Percentiles rank a stretch among this genome's conserved stretches.
Conservation (phyloP, 2,888 invertebrate species). For the Stenichneumon culpator region DNA sequence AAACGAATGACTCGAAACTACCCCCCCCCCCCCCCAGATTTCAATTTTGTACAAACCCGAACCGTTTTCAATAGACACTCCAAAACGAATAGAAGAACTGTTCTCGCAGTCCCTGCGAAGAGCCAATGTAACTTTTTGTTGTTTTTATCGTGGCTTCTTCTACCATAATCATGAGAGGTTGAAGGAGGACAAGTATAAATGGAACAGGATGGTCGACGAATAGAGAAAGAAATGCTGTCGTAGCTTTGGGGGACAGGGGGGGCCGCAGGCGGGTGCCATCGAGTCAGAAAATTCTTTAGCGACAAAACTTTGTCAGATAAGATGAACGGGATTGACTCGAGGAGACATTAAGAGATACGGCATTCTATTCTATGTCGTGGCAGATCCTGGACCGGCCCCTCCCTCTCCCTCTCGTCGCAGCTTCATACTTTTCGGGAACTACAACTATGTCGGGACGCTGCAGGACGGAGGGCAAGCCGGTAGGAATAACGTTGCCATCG, state of each 20-base stretch:
- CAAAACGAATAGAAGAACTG: conserved; percentile 22
- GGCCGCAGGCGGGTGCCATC: background rate
- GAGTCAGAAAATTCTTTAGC: conserved; percentile 40
- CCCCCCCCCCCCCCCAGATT: too few species aligned
- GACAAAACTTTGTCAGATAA: conserved; percentile 58
- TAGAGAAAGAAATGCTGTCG: conserved; percentile 4
- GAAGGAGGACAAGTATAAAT: background rate
- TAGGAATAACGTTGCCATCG: conserved; percentile 26
- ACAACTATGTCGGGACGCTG: background rate
- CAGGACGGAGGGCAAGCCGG: background rate
- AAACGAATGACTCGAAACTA: too few species aligned
- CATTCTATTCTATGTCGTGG: conserved; percentile 21
- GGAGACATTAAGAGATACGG: conserved; percentile 45
- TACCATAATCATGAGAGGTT: conserved; percentile 34
- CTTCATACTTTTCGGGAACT: conserved; percentile 30
- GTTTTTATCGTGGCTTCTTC: conserved; percentile 16
- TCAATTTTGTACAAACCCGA: conserved; percentile 31
- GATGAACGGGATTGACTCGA: conserved; percentile 41
- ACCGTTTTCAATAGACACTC: conserved; percentile 43
- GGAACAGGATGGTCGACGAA: conserved; percentile 35
- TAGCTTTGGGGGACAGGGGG: background rate
- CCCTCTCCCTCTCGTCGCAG: background rate
- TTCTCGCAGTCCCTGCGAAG: conserved; percentile 36
- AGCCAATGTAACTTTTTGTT: conserved; percentile 43
- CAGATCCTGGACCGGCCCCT: background rate